These are phyloP conservation scores for Champsocephalus gunnari DNA, from an alignment of 2,797 vertebrate genomes.

Conservation along the genomic window DNA sequence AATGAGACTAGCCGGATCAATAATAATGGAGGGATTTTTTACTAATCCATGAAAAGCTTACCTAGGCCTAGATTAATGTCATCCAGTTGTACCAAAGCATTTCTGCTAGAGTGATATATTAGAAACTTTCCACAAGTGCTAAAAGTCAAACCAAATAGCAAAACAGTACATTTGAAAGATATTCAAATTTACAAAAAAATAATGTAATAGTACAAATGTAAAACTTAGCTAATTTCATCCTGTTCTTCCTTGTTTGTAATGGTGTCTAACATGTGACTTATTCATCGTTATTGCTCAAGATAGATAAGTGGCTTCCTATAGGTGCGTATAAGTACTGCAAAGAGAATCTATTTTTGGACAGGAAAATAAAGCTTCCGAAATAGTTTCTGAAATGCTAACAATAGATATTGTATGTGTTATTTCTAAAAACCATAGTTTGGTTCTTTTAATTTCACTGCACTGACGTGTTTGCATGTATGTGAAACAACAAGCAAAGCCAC, in stretches of 20 bases:
- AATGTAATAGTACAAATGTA: background rate
- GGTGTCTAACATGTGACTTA: background rate
- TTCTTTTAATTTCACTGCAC: background rate
- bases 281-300: background rate
- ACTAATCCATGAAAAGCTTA: no score
- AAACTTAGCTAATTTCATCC: background rate
- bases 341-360: background rate
- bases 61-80: background rate
- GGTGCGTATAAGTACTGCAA: background rate
- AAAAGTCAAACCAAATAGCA: background rate
- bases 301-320: background rate
- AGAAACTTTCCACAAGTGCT: background rate
- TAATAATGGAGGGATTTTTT: no score
- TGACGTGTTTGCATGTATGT: background rate
- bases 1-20: no score
- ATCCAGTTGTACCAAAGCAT: background rate
- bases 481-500: conserved; percentile 40
- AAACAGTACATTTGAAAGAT: background rate
- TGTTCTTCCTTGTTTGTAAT: background rate
- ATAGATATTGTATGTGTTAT: background rate
- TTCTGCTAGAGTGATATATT: background rate
- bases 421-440: background rate
- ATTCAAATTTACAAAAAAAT: background rate
- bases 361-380: background rate
- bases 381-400: background rate